Conservation (phyloP, 2,888 invertebrate genomes). For the Hoplodrina ambigua region DNA sequence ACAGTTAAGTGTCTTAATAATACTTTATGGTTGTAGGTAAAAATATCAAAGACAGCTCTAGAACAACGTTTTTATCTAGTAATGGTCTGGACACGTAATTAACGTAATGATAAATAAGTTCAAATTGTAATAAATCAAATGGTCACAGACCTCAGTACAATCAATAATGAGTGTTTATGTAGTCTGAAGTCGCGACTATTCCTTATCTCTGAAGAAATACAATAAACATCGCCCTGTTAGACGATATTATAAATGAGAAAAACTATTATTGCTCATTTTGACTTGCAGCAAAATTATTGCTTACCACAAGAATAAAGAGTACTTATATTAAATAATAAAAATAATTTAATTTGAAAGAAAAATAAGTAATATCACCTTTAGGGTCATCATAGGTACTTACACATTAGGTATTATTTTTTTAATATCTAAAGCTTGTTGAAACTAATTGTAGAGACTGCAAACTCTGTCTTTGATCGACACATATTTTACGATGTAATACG, state of each 20-base stretch:
- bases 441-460: background rate
- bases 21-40: background rate
- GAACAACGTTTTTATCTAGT: conserved; percentile 13
- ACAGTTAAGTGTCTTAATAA: too few relatives aligned
- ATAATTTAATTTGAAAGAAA: background rate
- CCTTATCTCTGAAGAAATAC: conserved; percentile 57
- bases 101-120: conserved; percentile 38
- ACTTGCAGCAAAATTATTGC: background rate
- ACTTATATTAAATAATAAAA: background rate
- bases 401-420: too few relatives aligned
- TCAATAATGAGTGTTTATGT: conserved; percentile 55
- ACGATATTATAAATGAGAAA: conserved; percentile 19
- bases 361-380: background rate
- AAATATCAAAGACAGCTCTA: conserved; percentile 3
- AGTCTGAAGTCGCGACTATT: conserved; percentile 47
- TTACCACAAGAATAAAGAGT: background rate
- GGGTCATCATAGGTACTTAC: too few relatives aligned
- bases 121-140: conserved; percentile 54
- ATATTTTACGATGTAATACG: too few relatives aligned
- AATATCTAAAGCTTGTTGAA: background rate
- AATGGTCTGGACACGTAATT: conserved; percentile 10
- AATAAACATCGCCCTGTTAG: conserved; percentile 39
- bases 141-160: conserved; percentile 62
- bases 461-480: background rate
- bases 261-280: conserved; percentile 7